A percentile compares a stretch with the other conserved stretches of the same genome.
These are phyloP conservation scores for Mesodorylaimus sp. DNA, from an alignment of 2,888 invertebrate genomes.

Conservation along the genomic window DNA sequence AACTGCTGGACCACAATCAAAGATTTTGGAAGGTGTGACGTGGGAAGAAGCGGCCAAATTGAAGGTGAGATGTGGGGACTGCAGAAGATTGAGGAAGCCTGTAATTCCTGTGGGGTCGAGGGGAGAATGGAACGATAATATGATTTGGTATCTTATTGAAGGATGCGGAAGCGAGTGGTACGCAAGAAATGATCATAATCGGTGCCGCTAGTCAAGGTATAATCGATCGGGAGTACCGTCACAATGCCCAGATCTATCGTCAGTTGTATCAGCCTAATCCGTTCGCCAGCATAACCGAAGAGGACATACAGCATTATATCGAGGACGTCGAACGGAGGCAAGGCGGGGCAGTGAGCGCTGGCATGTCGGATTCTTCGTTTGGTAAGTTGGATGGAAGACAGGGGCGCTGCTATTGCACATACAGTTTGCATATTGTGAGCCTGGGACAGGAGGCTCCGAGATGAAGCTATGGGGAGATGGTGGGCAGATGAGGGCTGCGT, in stretches of 20 bases:
- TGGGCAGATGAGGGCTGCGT: no score
- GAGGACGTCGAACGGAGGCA: constrained; percentile 55
- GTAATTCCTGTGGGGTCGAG: no score
- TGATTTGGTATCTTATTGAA: no score
- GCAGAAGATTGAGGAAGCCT: no score
- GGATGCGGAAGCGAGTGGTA: constrained; percentile 47
- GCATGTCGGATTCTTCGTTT: background rate
- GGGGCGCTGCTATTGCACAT: no score
- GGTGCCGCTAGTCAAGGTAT: constrained; percentile 92
- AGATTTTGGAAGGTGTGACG: constrained; percentile 84
- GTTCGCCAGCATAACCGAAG: constrained; percentile 84
- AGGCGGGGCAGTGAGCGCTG: background rate
- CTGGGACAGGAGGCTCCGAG: no score
- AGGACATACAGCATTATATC: constrained; percentile 81
- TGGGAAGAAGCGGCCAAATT: constrained; percentile 73
- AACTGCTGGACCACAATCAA: constrained; percentile 91
- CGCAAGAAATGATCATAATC: constrained; percentile 52
- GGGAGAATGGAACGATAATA: no score
- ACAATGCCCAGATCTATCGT: constrained; percentile 79
- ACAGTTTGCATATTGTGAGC: no score
- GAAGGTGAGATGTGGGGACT: no score
- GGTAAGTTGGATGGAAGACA: no score
- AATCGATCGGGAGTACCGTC: constrained; percentile 93
- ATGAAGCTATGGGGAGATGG: no score
- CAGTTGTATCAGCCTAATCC: constrained; percentile 96